A percentile compares a stretch with the other conserved stretches of the same genome.
Conservation (phyloP, 2,888 invertebrate genomes). For the Slavum lentiscoides region DNA sequence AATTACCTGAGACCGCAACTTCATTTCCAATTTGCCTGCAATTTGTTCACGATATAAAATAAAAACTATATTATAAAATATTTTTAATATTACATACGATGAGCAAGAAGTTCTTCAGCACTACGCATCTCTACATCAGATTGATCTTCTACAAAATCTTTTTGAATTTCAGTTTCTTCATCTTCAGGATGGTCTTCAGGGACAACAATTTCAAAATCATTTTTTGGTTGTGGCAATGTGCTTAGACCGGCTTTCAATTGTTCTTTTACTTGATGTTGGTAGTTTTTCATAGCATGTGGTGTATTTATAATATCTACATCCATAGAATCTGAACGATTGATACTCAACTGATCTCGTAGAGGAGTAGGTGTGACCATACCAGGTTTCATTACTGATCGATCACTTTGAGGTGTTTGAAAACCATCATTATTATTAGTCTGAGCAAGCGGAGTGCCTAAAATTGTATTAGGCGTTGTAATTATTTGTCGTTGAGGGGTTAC, state of each 20-base stretch:
- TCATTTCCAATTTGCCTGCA: slow-evolving; percentile 69
- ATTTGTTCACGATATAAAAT: slow-evolving; percentile 43
- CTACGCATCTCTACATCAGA: slow-evolving; percentile 47
- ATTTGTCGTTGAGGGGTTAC: slow-evolving; percentile 73
- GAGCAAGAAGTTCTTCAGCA: slow-evolving; percentile 49
- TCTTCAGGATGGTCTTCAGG: slow-evolving; percentile 71
- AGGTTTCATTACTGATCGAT: slow-evolving; percentile 61
- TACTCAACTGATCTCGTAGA: slow-evolving; percentile 89
- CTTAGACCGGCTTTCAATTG: slow-evolving; percentile 78
- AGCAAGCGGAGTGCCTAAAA: slow-evolving; percentile 84
- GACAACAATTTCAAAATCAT: slow-evolving; percentile 98
- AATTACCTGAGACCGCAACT: slow-evolving; percentile 80
- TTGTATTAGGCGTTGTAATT: slow-evolving; percentile 86
- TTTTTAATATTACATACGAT: slow-evolving; percentile 25
- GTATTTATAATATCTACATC: slow-evolving; percentile 72
- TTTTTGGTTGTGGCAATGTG: slow-evolving; percentile 84
- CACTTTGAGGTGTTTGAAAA: slow-evolving; percentile 65
- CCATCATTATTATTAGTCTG: slow-evolving; percentile 59
- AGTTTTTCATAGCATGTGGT: slow-evolving; percentile 69
- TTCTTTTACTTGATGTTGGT: slow-evolving; percentile 71
- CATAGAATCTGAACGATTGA: slow-evolving; percentile 79
- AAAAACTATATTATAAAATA: background rate
- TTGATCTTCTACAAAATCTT: slow-evolving; percentile 51
- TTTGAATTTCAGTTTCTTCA: slow-evolving; percentile 49
- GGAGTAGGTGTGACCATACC: slow-evolving; percentile 72